Base-by-base conservation (phyloP, 2,113 vertebrate species). In the Thalassarche chlororhynchos region DNA sequence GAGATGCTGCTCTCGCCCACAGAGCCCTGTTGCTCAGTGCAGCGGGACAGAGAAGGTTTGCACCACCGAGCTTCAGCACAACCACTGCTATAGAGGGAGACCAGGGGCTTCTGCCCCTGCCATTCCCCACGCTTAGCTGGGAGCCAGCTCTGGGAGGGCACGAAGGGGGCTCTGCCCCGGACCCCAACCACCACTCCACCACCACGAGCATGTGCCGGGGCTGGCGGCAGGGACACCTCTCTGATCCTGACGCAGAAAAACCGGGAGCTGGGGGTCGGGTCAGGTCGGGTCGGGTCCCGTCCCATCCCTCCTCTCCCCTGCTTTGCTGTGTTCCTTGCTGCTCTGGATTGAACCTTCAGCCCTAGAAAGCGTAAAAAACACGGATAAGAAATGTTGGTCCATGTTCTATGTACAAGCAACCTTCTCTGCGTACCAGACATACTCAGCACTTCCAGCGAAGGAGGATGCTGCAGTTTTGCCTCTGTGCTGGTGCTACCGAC, bases 191-290 rank as follows among this genome's bases (percentile, higher is more conserved):
- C 51, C 15, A 3, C 72, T 38, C 16, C 52, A 62, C 7, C 47
- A 34, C 34, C 69, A 25, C 0, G 0, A 81, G 23, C 14, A 4
- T 0, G 3, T 1, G 1, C 7, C 15, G 76, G 21, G 42, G 11
- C 55, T 32, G 29, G 20, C 0, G 0, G 34, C 6, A 7, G 44
- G 29, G 51, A 52, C 55, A 15, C 25, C 3, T 54, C 36, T 90
- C 51, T 28, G n/a, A 60, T 26, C 52, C 52, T 38, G 44, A 36
- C 1, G 5, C 29, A 52, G 40, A 84, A 71, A 89, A 95, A 84
- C 14, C 42, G 25, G 57, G 74, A 92, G 14, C 23, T 1, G 2
- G 17, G 14, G 8, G 7, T 68, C 49, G n/a, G n/a, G n/a, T n/a
- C n/a, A n/a, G n/a, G n/a, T n/a, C n/a, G n/a, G n/a, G n/a, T n/a